phyloP scores from a whole-genome alignment of 2,113 vertebrate genomes.

The Mungos mungo region DNA sequence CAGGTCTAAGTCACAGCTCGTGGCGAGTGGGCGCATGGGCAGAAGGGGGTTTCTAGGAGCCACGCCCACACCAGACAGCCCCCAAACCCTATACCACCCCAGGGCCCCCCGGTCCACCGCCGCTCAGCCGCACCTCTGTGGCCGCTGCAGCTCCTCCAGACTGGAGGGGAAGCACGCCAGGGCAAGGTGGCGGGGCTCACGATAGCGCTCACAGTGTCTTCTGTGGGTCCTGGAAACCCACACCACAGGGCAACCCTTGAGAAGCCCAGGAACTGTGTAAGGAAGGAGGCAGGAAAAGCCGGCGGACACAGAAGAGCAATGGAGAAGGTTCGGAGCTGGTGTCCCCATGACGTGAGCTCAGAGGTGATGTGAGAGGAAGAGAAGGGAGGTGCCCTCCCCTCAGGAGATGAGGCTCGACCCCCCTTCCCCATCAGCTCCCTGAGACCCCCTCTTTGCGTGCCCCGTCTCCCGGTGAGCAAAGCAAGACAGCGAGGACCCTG shows the following conservation, averaged over 20 bases:
- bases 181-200: not conserved
- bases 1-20: not conserved
- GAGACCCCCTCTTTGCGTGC: not conserved
- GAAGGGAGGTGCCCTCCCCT: not conserved
- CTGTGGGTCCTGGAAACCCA: not conserved
- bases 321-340: rapidly evolving
- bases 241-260: rapidly evolving
- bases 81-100: not conserved
- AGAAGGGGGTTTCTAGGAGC: not conserved
- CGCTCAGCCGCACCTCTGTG: rapidly evolving
- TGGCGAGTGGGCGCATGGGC: not conserved
- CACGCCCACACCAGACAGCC: not conserved
- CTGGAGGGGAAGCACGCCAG: not conserved
- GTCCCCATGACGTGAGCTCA: rapidly evolving
- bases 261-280: not conserved
- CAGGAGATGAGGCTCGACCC: not conserved
- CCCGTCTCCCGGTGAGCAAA: not conserved
- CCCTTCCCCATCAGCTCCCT: rapidly evolving
- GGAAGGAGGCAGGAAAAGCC: not conserved
- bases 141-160: rapidly evolving
- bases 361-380: rapidly evolving
- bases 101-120: not conserved
- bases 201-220: not conserved
- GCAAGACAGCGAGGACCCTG: not conserved
- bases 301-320: rapidly evolving